Evolutionary conservation across 2,888 invertebrate genomes (phyloP), one percentile per base, ranked within the genome.

Genomic region (Xanthostigma xanthostigma): DNA sequence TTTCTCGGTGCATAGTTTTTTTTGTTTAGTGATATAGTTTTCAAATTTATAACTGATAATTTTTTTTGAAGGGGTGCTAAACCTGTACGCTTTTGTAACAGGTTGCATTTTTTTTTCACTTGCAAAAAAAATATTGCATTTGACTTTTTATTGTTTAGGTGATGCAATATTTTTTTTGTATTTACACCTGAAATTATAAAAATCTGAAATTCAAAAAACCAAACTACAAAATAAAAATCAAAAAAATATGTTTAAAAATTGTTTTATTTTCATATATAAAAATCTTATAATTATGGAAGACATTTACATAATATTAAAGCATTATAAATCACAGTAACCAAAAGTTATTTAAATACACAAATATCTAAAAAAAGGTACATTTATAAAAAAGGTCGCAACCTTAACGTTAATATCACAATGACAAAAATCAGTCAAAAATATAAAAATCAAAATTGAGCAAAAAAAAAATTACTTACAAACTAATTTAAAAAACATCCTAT

Each of bases 331-430:
- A 45, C 45, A 45, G 37, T 37, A 37, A 38, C 36, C 33, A 45
- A 37, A 12, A 46, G 17, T 33, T 33, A 46, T 33, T 11, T 36
- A 39, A 46, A 46, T 36, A 46, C 14, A 37, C 38, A 45, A 44
- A 33, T 34, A 11, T 44, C 11, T 45, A 14, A 38, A 11, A 40
- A 14, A 40, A 36, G 40, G 42, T 42, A 42, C 42, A 41, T 42
- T 47, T 48, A 13, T 34, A 40, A 34, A 44, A 48, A 53, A 53
- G 10, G 44, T 27, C 41, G 27, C 43, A 53, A 47, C 12, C 14
- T 14, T 45, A 36, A 45, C 14, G 14, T 27, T 44, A 45, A 34
- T 36, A 38, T 35, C 42, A 45, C 40, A 49, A 47, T 45, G 49
- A 45, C 45, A 49, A 42, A 44, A 44, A 41, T 49, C 17, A 40